Percentiles rank a stretch among this genome's conserved stretches.
Evolutionary conservation across 2,797 vertebrate species (phyloP).

Genomic region (Leuciscus waleckii): DNA sequence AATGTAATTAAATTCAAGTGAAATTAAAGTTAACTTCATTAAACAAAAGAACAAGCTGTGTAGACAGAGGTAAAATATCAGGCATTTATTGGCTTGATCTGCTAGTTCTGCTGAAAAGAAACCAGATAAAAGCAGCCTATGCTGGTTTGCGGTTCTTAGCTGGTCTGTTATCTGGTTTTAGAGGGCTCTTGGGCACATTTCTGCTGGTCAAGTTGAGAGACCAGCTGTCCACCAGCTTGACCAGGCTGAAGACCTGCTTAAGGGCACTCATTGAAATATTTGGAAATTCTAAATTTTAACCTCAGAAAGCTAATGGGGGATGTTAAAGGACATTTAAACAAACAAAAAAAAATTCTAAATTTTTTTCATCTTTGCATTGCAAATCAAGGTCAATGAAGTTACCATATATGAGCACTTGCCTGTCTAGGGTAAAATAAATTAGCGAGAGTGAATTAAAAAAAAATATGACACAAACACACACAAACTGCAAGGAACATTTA

Average conservation of each 20-base stretch:
- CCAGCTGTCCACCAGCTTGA: not conserved
- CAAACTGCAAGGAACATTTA: no score
- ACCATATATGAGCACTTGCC: no score
- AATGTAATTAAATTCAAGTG: constrained; percentile 9
- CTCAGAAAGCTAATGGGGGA: no score
- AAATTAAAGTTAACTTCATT: constrained; percentile 16
- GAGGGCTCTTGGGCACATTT: not conserved
- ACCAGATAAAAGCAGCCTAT: not conserved
- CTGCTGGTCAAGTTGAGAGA: not conserved
- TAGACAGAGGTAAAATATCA: constrained; percentile 1
- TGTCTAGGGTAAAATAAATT: no score
- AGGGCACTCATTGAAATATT: no score
- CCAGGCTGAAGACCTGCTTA: not conserved
- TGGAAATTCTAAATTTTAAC: no score
- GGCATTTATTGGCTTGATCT: not conserved
- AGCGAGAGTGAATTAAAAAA: no score
- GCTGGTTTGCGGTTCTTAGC: not conserved
- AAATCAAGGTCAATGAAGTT: no score
- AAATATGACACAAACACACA: no score
- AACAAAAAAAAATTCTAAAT: no score
- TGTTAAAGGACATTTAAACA: no score
- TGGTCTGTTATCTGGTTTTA: not conserved
- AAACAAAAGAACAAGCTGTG: constrained; percentile 6
- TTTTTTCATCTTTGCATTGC: no score
- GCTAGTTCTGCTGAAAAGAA: not conserved